These are phyloP conservation scores for Blastomussa wellsi DNA, from an alignment of 92 coral and sea anemone species.

Conservation along the genomic window DNA sequence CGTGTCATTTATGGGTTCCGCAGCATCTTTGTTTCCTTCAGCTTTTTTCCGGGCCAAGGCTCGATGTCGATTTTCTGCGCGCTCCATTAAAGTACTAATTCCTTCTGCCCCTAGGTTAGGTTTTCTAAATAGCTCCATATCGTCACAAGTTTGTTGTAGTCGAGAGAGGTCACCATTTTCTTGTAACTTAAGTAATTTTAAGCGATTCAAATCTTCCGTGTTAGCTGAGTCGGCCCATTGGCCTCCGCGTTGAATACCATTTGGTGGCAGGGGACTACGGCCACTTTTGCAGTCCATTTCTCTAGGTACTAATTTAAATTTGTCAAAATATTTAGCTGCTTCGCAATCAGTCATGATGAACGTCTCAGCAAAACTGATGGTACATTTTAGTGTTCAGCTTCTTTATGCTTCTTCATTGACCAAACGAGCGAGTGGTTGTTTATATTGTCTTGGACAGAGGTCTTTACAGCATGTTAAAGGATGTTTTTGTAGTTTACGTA, in stretches of 20 bases:
- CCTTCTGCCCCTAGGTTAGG: neutral
- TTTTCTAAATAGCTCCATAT: neutral
- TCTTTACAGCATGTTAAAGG: neutral
- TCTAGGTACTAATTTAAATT: neutral
- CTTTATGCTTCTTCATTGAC: conserved; percentile 5
- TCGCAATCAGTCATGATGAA: conserved; percentile 1
- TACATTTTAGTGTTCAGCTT: neutral
- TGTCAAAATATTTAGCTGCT: conserved; percentile 4
- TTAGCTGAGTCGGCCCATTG: neutral
- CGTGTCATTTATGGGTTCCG: neutral
- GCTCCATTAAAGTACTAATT: neutral
- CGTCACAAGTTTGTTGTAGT: neutral
- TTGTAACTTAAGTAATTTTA: conserved; percentile 5
- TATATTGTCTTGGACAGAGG: no score
- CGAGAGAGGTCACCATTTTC: neutral
- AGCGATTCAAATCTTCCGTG: neutral
- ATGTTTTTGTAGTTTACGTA: neutral
- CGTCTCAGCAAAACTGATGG: neutral
- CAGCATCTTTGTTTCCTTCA: neutral
- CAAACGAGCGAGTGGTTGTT: neutral
- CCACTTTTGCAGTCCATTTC: neutral
- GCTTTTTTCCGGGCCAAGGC: neutral
- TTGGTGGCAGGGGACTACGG: neutral
- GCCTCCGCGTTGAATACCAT: neutral
- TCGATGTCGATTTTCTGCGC: neutral